Evolutionary conservation across 2,888 invertebrate species (phyloP).

Genomic region (Plusia festucae): DNA sequence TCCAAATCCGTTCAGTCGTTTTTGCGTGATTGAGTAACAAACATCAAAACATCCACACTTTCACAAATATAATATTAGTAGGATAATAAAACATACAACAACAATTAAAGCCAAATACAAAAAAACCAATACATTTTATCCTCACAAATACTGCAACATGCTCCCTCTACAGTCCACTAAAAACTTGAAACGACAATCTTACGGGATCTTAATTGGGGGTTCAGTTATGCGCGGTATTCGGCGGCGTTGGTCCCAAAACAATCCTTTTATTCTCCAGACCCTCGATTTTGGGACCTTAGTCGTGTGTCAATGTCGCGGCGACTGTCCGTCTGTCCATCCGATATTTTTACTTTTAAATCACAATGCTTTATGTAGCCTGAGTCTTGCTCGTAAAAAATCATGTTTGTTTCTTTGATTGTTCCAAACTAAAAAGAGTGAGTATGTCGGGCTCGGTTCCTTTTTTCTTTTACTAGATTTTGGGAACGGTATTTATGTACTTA

Average conservation of each 20-base stretch:
- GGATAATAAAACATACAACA: too few relatives aligned
- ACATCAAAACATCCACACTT: too few relatives aligned
- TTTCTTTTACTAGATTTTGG: slow-evolving; percentile 5
- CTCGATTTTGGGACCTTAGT: slow-evolving; percentile 33
- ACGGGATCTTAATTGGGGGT: slow-evolving; percentile 85
- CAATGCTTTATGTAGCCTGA: slow-evolving; percentile 62
- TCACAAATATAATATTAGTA: too few relatives aligned
- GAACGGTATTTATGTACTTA: not conserved
- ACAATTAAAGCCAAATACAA: not conserved
- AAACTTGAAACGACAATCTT: slow-evolving; percentile 79
- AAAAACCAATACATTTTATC: not conserved
- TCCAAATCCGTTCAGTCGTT: too few relatives aligned
- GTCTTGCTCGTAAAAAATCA: slow-evolving; percentile 63
- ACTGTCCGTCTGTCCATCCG: slow-evolving; percentile 64
- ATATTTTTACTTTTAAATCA: slow-evolving; percentile 69
- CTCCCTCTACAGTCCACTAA: slow-evolving; percentile 52
- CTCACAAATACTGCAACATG: not conserved
- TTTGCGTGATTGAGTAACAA: too few relatives aligned
- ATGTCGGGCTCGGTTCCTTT: slow-evolving; percentile 17
- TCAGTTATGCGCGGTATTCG: slow-evolving; percentile 76
- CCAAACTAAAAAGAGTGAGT: slow-evolving; percentile 31
- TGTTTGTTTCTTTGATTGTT: slow-evolving; percentile 67
- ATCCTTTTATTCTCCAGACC: slow-evolving; percentile 58
- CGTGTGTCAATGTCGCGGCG: slow-evolving; percentile 67
- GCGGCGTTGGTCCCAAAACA: slow-evolving; percentile 52